Conservation (phyloP, 2,888 invertebrate genomes). For the Rhorus exstirpatorius region DNA sequence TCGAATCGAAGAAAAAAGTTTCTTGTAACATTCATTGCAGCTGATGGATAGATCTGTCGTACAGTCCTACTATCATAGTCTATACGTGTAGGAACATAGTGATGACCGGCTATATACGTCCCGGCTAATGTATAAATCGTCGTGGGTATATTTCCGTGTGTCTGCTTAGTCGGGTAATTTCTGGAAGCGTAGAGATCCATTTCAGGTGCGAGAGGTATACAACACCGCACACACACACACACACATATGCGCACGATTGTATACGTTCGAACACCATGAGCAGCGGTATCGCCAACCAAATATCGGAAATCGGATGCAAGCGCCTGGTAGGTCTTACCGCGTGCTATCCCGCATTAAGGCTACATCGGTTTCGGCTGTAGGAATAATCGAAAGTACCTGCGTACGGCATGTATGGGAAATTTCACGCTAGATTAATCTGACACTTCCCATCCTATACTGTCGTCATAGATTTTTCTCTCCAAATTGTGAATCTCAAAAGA, state of each 20-base stretch:
- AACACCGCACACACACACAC: constrained; percentile 39
- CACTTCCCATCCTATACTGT: not conserved
- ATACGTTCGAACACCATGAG: constrained; percentile 9
- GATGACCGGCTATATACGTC: not conserved
- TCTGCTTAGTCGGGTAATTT: constrained; percentile 60
- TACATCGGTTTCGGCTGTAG: constrained; percentile 46
- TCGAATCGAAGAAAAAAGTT: constrained; percentile 25
- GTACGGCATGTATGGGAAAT: constrained; percentile 12
- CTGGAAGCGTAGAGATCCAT: constrained; percentile 29
- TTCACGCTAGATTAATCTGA: not conserved
- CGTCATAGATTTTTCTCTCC: not conserved
- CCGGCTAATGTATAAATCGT: constrained; percentile 21
- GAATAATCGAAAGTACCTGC: constrained; percentile 11
- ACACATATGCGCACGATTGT: constrained; percentile 2
- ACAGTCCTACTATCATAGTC: constrained; percentile 11
- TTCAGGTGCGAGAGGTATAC: constrained; percentile 27
- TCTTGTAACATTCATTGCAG: constrained; percentile 9
- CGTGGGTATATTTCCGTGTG: constrained; percentile 12
- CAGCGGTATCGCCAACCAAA: constrained; percentile 63
- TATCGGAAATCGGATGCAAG: constrained; percentile 69
- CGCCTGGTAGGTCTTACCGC: constrained; percentile 66
- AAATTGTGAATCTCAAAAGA: not conserved
- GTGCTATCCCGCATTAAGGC: constrained; percentile 42
- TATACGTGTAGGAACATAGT: not conserved
- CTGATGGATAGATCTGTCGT: constrained; percentile 15